These are phyloP conservation scores for Argya squamiceps DNA, from an alignment of 2,797 vertebrate species.

Conservation along the genomic window DNA sequence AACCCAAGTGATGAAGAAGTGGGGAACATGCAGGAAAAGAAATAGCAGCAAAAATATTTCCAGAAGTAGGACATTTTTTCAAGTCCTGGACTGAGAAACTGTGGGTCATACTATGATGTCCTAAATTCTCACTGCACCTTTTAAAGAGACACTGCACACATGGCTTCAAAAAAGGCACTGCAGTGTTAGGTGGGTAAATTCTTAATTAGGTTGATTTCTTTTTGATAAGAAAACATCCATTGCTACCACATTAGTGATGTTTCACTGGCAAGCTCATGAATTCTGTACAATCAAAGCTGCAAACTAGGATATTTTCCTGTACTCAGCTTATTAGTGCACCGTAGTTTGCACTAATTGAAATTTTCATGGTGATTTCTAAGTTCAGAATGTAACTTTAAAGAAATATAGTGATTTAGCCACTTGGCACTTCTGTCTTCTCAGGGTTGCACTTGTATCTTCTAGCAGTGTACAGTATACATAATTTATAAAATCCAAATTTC, in stretches of 20 bases:
- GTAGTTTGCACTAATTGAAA: background rate
- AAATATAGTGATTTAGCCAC: background rate
- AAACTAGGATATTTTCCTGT: background rate
- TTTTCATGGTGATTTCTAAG: background rate
- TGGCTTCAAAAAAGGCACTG: background rate
- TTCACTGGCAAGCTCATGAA: background rate
- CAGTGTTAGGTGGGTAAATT: background rate
- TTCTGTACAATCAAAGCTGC: background rate
- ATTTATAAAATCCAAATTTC: background rate
- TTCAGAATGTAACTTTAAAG: background rate
- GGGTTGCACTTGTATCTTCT: background rate
- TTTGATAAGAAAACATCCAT: background rate
- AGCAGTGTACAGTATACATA: background rate
- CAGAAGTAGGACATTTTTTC: background rate
- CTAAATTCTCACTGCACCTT: background rate
- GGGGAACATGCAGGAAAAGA: background rate
- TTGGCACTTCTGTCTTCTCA: background rate
- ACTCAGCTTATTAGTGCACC: background rate
- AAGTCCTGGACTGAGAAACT: background rate
- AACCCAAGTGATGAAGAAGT: background rate
- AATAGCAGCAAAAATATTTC: slow-evolving; percentile 13
- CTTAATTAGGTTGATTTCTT: background rate
- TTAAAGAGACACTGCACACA: background rate
- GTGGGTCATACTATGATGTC: background rate
- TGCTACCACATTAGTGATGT: background rate